phyloP scores from a whole-genome alignment of 2,113 vertebrate species.

The Salvelinus namaycush region DNA sequence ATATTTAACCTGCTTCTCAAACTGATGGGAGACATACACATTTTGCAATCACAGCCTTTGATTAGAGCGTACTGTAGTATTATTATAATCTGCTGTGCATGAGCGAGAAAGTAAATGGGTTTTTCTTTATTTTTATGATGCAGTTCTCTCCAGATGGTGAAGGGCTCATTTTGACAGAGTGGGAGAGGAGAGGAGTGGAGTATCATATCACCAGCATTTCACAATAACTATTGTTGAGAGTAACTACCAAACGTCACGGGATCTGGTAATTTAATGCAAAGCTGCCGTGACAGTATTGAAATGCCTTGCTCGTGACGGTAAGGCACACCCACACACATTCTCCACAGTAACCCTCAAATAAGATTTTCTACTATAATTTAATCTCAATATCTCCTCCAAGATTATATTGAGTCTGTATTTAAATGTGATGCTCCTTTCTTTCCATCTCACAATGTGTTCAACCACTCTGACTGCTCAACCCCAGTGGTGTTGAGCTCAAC shows the following conservation, averaged over 20 bases:
- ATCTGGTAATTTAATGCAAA: neutral
- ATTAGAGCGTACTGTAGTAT: constrained; percentile 17
- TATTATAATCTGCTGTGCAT: constrained; percentile 19
- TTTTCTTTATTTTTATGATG: constrained; percentile 16
- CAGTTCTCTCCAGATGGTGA: constrained; percentile 23
- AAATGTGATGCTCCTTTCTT: constrained; percentile 4
- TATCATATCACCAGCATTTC: neutral
- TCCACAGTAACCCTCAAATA: neutral
- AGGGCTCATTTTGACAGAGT: constrained; percentile 8
- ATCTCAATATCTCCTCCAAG: constrained; percentile 16
- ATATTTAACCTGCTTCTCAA: constrained; percentile 5
- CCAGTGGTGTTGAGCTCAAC: neutral
- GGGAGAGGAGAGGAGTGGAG: neutral
- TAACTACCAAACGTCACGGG: neutral
- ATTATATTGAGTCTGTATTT: constrained; percentile 13
- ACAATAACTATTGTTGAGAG: neutral
- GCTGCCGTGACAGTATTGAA: neutral
- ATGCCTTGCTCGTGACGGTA: neutral
- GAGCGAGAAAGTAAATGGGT: constrained; percentile 21
- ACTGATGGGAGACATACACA: constrained; percentile 10
- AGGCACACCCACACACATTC: neutral
- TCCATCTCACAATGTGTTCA: constrained; percentile 2
- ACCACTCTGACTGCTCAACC: neutral
- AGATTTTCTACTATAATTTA: constrained; percentile 5
- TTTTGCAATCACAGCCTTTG: constrained; percentile 30